Evolutionary conservation across 2,797 vertebrate genomes (phyloP).

Genomic region (Synaphobranchus kaupii): DNA sequence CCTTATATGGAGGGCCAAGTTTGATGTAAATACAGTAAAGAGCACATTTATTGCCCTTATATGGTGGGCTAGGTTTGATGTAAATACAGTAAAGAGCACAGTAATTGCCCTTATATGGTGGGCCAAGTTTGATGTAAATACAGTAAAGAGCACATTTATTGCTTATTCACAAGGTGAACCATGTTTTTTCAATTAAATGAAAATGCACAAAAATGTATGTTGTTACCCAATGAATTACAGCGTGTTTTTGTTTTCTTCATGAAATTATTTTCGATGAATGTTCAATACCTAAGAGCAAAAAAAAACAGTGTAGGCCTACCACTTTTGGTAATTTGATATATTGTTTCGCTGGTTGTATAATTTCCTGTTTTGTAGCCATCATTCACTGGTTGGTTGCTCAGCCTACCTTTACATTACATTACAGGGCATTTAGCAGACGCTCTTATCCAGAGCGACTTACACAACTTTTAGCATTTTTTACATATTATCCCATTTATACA

Average conservation of each 20-base stretch:
- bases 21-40: neutral
- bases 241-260: neutral
- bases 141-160: neutral
- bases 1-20: neutral
- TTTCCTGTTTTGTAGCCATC: neutral
- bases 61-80: too few relatives aligned
- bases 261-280: neutral
- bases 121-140: too few relatives aligned
- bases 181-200: neutral
- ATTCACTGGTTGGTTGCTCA: neutral
- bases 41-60: neutral
- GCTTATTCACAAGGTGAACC: neutral
- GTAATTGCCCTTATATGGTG: too few relatives aligned
- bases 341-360: neutral
- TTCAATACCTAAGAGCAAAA: neutral
- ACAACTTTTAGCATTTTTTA: too few relatives aligned
- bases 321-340: neutral
- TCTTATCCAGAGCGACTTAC: too few relatives aligned
- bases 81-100: neutral
- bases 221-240: neutral
- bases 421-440: too few relatives aligned
- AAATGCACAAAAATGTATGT: neutral
- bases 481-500: too few relatives aligned
- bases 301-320: neutral
- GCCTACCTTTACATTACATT: too few relatives aligned